Percentiles rank a stretch among this genome's conserved stretches.
Conservation (phyloP, 2,888 invertebrate species). For the Gonocerus acuteangulatus region DNA sequence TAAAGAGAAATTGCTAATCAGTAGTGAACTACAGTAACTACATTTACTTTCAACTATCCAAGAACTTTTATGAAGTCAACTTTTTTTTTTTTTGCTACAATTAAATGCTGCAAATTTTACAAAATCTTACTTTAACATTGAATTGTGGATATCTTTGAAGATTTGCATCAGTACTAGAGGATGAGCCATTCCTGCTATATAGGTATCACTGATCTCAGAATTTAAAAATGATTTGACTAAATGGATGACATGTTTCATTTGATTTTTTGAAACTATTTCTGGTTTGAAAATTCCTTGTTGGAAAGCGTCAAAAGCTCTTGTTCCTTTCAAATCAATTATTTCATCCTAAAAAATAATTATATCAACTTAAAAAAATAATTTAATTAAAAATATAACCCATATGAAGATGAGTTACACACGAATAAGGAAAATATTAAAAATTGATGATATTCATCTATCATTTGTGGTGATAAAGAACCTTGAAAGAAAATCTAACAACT, state of each 20-base stretch:
- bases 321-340: slow-evolving; percentile 8
- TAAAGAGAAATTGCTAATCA: too few species aligned
- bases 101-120: too few species aligned
- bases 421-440: too few species aligned
- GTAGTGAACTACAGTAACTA: too few species aligned
- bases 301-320: background rate
- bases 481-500: too few species aligned
- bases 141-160: slow-evolving; percentile 1
- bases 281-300: background rate
- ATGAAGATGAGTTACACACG: too few species aligned
- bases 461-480: too few species aligned
- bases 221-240: background rate
- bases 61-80: too few species aligned
- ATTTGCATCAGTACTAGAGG: background rate
- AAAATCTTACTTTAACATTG: too few species aligned
- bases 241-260: slow-evolving; percentile 1
- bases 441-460: too few species aligned
- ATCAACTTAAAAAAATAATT: background rate
- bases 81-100: too few species aligned
- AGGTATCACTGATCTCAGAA: background rate
- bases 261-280: background rate
- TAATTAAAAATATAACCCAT: background rate
- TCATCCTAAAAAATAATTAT: slow-evolving; percentile 4
- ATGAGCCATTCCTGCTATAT: background rate
- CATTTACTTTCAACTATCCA: too few species aligned